Base-by-base conservation (phyloP, 2,797 vertebrate species). In the Eutrigla gurnardus region DNA sequence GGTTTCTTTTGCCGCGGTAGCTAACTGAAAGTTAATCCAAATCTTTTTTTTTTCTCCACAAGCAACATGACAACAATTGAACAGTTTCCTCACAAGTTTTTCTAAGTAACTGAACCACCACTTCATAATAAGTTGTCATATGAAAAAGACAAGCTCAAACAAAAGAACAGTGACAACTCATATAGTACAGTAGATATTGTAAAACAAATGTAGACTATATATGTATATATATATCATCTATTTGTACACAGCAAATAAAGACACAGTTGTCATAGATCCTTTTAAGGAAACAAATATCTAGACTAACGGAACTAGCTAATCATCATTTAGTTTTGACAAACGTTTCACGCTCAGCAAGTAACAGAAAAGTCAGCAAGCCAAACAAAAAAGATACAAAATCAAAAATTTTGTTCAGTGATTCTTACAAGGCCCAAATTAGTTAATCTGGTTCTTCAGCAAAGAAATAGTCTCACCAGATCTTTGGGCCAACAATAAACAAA, bases 11-110 rank as follows among this genome's bases (percentile, higher is more conserved):
- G 95, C 97, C 96, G 96, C 96, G 95, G 96, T 96, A 95, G 95
- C 96, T 95, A 98, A 97, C 96, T 86, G 72, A 98, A 97, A 96
- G 95, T 95, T 96, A 89, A 93, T 94, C 92, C 92, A 94, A 95
- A 93, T 93, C 88, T 92, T 93, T 92, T 94, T 92, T 92, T 92
- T 93, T 93, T 93, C 91, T 97, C 96, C 97, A 99, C 98, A 98
- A 99, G 96, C 95, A 97, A 99, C 98, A 97, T 99, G 98, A 99
- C 98, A 97, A 99, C 98, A 99, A 99, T 98, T 97, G 97, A 99
- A 99, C 97, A 96, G 97, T 97, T 97, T 99, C 97, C 98, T 99
- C 97, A 99, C 98, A 95, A 97, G 96, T 97, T 98, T 92, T 98
- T 97, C 97, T 98, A 98, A 97, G 96, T 98, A 99, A 98, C 96